These are phyloP conservation scores for Sarcoramphus papa DNA, from an alignment of 2,797 vertebrate genomes.

Conservation along the genomic window DNA sequence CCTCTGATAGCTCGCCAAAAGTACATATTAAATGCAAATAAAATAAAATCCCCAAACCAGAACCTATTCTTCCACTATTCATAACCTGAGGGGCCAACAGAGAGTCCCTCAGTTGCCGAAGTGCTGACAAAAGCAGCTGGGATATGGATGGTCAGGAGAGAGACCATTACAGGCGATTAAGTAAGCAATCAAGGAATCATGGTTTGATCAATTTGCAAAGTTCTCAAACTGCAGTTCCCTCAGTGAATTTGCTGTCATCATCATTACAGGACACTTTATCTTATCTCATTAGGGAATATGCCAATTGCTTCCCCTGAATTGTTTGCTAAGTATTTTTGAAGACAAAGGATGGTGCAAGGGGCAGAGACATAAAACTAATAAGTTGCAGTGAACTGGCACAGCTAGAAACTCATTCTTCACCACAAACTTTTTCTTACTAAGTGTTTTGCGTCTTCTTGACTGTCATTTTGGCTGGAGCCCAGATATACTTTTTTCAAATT, in stretches of 20 bases:
- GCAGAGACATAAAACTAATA: neutral
- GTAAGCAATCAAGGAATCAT: conserved; percentile 35
- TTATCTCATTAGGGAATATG: conserved; percentile 39
- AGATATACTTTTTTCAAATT: neutral
- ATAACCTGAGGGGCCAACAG: neutral
- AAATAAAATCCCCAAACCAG: conserved; percentile 13
- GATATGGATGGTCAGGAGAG: neutral
- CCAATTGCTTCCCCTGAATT: neutral
- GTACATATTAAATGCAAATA: neutral
- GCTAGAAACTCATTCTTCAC: neutral
- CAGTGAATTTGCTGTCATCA: conserved; percentile 46
- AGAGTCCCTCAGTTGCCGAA: neutral
- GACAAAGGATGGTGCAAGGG: neutral
- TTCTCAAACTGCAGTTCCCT: conserved; percentile 42
- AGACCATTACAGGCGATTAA: conserved; percentile 46
- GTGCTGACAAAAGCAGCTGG: conserved; percentile 41
- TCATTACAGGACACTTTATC: conserved; percentile 29
- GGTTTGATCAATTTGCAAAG: conserved; percentile 49
- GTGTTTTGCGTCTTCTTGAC: neutral
- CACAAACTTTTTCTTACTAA: neutral
- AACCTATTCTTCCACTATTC: neutral
- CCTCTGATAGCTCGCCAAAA: neutral
- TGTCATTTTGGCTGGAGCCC: neutral
- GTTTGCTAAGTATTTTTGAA: conserved; percentile 30
- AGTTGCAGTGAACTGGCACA: neutral